Evolutionary conservation across 2,113 vertebrate genomes (phyloP), one percentile per base, ranked within the genome.

Genomic region (Chelonoidis abingdonii): DNA sequence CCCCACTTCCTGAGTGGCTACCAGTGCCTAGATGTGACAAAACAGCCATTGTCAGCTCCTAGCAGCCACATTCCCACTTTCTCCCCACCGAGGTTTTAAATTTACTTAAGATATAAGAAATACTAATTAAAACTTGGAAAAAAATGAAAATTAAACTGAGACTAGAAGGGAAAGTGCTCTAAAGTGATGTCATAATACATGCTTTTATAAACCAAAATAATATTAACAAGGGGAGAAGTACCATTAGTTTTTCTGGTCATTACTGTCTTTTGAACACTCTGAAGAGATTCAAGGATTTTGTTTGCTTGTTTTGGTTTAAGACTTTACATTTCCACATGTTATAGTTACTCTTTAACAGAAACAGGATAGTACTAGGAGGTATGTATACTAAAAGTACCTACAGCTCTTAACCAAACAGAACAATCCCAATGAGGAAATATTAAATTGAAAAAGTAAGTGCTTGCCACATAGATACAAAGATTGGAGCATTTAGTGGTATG

Each of bases 1-100:
- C 98, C 98, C 93, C 96, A 98, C 98, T 99, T 99, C 98, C 99
- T 98, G 98, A 99, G 98, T 98, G 96, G 98, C 98, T 98, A 99
- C 98, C 98, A 98, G 98, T 91, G 98, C 98, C 98, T 97, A 97
- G 98, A 95, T 96, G 98, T 98, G 99, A 99, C 99, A 99, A 99
- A 99, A 99, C 98, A 97, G 97, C 98, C 97, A 99, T 99, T 99
- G 99, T 99, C 98, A 97, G 97, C 80, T 88, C 97, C 95, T 95
- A 96, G 98, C 96, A 97, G 98, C 98, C 95, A 88, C 97, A 96
- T 93, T 97, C 96, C 97, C 95, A 96, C 95, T 97, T 98, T 97
- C 92, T 98, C 97, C 97, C 97, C 1, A 78, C 98, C 59, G 89
- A 97, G 95, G 92, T 95, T 96, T 97, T 93, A 95, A 96, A 97